Conservation (phyloP, 2,888 invertebrate species). For the Argynnis bischoffii region DNA sequence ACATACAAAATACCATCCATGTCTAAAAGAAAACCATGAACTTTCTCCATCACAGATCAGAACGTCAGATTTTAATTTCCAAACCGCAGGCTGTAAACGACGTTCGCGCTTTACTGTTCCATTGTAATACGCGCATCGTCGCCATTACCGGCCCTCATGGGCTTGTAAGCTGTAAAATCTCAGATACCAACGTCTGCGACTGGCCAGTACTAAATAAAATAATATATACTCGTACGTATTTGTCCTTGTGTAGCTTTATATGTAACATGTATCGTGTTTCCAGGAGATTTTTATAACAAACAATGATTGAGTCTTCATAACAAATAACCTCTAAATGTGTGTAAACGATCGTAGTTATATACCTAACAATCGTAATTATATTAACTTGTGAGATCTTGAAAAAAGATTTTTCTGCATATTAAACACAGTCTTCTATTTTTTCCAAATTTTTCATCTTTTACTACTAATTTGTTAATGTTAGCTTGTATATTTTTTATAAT, state of each 20-base stretch:
- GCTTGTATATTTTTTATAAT: no score
- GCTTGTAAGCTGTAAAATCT: slow-evolving; percentile 55
- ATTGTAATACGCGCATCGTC: slow-evolving; percentile 61
- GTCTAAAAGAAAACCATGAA: slow-evolving; percentile 24
- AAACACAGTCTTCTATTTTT: no score
- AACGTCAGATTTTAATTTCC: slow-evolving; percentile 80
- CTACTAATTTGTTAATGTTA: no score
- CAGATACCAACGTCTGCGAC: slow-evolving; percentile 40
- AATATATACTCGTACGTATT: background rate
- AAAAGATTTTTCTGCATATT: no score
- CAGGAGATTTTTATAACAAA: background rate
- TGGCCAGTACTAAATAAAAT: slow-evolving; percentile 36
- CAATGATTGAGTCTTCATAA: background rate
- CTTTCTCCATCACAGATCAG: slow-evolving; percentile 56
- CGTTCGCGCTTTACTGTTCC: slow-evolving; percentile 75
- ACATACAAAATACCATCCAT: slow-evolving; percentile 6
- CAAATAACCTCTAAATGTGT: background rate
- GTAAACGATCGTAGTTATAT: no score
- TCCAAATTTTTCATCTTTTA: no score
- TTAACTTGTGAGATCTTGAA: no score
- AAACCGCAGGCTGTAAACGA: slow-evolving; percentile 79
- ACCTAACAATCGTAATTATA: no score
- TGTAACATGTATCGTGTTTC: background rate
- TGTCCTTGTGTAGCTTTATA: background rate
- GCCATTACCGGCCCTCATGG: slow-evolving; percentile 54